Evolutionary conservation across 2,113 vertebrate species (phyloP), one percentile per base, ranked within the genome.

Genomic region (Daboia siamensis): DNA sequence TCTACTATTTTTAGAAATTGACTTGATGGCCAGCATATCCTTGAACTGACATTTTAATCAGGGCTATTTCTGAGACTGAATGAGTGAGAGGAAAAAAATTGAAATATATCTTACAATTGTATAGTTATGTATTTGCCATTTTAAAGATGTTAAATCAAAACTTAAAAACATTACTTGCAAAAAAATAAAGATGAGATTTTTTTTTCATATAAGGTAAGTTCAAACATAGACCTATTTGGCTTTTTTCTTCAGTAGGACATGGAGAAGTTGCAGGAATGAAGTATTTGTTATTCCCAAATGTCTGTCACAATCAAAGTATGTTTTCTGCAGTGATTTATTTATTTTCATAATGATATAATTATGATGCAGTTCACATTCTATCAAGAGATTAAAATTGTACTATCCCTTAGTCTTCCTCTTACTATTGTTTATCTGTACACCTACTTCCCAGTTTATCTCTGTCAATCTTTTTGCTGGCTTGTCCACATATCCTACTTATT

Each of bases 1-100:
- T 95, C 95, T 87, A 92, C 85, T n/a, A 96, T 96, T 96, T 97
- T 96, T 97, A 96, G 94, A 52, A 89, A 9, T 91, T 96, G 96
- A 94, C 89, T 0, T 93, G 0, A 0, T 93, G 97, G 93, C 96
- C 93, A 90, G 95, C 90, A 95, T 55, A 86, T 52, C 95, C 52
- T 51, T 93, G 86, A 94, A 57, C 91, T 91, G 48, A 87, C 90
- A 92, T 0, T 2, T 93, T 90, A 51, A 86, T 57, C 88, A 64
- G 92, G 26, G 93, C 94, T 87, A 0, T 2, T 93, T 95, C 90
- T 89, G 56, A 88, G 88, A 61, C 4, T 6, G 88, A 90, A 51
- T 86, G 74, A 52, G 29, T 85, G 46, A 59, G 29, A 46, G 90
- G 74, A 59, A 92, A 90, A 64, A 39, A 51, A 90, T 23, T 64